Percentiles rank a stretch among this genome's conserved stretches.
Conservation (phyloP, 1,140 invertebrate species). For the Frieseomelitta varia region DNA sequence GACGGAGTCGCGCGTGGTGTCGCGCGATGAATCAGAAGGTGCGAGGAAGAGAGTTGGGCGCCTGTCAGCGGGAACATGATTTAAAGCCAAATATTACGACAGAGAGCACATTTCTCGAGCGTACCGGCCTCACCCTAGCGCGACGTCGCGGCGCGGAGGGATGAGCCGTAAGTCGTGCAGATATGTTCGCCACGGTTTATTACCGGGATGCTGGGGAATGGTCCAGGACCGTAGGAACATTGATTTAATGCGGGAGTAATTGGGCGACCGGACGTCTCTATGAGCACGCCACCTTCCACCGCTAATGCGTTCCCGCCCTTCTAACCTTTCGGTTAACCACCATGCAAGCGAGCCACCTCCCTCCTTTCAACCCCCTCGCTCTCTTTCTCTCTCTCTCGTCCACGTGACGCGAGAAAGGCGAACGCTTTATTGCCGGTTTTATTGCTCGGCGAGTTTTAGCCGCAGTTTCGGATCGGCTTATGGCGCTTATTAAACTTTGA, state of each 20-base stretch:
- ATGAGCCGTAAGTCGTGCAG: constrained; percentile 73
- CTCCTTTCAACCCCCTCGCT: background rate
- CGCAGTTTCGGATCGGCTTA: constrained; percentile 64
- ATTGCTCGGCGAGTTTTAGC: constrained; percentile 72
- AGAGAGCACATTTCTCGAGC: constrained; percentile 78
- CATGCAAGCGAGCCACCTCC: constrained; percentile 50
- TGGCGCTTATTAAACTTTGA: constrained; percentile 73
- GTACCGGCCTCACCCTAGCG: constrained; percentile 28
- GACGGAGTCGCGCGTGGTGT: background rate
- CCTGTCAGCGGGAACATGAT: constrained; percentile 81
- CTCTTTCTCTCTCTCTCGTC: background rate
- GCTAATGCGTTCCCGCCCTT: constrained; percentile 72
- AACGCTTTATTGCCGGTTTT: constrained; percentile 77
- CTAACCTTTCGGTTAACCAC: constrained; percentile 67
- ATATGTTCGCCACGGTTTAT: constrained; percentile 78
- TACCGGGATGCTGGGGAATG: constrained; percentile 73
- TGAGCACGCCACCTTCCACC: constrained; percentile 75
- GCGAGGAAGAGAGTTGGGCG: constrained; percentile 67
- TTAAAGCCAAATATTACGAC: constrained; percentile 83
- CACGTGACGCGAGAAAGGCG: constrained; percentile 64
- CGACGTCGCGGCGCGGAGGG: constrained; percentile 28
- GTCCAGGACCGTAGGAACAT: constrained; percentile 75
- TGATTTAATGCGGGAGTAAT: constrained; percentile 81
- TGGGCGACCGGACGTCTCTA: constrained; percentile 80
- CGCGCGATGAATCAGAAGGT: constrained; percentile 71